phyloP scores from a whole-genome alignment of 2,888 invertebrate genomes.

The Ochlodes sylvanus region DNA sequence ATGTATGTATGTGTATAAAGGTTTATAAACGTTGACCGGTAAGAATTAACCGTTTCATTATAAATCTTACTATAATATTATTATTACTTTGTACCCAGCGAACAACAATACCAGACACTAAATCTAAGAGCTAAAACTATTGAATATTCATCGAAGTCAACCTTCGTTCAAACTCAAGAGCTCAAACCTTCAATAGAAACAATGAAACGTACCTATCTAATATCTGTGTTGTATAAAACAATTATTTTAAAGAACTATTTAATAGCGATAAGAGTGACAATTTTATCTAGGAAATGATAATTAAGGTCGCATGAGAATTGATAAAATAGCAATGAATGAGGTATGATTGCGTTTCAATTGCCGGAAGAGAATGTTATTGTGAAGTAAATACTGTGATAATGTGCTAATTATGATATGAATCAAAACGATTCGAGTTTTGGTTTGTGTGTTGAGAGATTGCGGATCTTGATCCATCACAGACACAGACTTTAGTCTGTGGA shows the following conservation, averaged over 20 bases:
- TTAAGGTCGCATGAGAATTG: slow-evolving; percentile 15
- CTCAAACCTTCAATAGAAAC: slow-evolving; percentile 12
- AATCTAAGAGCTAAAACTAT: slow-evolving; percentile 20
- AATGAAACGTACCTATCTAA: slow-evolving; percentile 6
- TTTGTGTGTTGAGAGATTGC: too few relatives aligned
- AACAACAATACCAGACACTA: slow-evolving; percentile 17
- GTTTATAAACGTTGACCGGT: too few relatives aligned
- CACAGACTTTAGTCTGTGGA: too few relatives aligned
- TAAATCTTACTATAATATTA: neutral
- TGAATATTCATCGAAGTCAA: slow-evolving; percentile 30
- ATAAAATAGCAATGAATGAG: slow-evolving; percentile 18
- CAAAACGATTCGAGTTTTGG: too few relatives aligned
- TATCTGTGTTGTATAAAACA: slow-evolving; percentile 6
- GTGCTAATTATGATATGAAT: neutral
- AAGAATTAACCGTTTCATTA: neutral
- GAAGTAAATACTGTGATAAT: neutral
- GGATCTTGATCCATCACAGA: too few relatives aligned
- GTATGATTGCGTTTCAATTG: slow-evolving; percentile 17
- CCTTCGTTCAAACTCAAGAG: slow-evolving; percentile 24
- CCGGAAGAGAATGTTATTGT: slow-evolving; percentile 10
- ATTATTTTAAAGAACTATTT: slow-evolving; percentile 18
- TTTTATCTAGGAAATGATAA: slow-evolving; percentile 27
- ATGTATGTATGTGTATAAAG: neutral
- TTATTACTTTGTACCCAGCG: slow-evolving; percentile 16
- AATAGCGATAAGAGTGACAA: slow-evolving; percentile 21